phyloP scores from a whole-genome alignment of 2,888 invertebrate genomes.

The Ecliptopera silaceata region DNA sequence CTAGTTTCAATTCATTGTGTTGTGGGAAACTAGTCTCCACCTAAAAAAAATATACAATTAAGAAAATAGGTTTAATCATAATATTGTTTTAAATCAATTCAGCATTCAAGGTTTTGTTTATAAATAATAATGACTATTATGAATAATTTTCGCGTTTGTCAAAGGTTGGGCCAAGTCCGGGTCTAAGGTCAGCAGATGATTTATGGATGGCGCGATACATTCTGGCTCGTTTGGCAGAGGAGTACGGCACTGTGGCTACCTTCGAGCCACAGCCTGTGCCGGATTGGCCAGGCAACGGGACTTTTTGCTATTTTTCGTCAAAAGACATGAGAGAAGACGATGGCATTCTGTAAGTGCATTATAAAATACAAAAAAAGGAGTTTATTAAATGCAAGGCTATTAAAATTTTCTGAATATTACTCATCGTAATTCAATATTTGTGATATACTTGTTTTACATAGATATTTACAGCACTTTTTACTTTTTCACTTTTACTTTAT shows the following conservation, averaged over 20 bases:
- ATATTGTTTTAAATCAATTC: too few species aligned
- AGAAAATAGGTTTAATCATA: too few species aligned
- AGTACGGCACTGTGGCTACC: constrained; percentile 89
- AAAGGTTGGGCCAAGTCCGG: constrained; percentile 94
- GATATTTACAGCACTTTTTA: neutral
- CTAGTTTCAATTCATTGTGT: too few species aligned
- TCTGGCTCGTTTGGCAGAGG: constrained; percentile 92
- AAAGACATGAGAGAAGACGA: constrained; percentile 92
- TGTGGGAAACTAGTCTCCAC: too few species aligned
- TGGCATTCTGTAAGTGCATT: constrained; percentile 89
- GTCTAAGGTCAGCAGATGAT: constrained; percentile 91
- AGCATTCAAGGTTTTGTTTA: too few species aligned
- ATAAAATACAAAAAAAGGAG: too few species aligned
- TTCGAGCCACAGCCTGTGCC: constrained; percentile 89
- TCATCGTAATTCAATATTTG: too few species aligned
- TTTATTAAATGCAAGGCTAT: neutral
- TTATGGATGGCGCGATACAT: constrained; percentile 95
- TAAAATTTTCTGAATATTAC: too few species aligned
- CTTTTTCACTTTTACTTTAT: constrained; percentile 1
- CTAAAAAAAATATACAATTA: too few species aligned
- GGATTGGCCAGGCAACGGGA: constrained; percentile 96
- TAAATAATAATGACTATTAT: too few species aligned
- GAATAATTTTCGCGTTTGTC: constrained; percentile 18
- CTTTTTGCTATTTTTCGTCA: constrained; percentile 95
- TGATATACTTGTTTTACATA: too few species aligned